Base-by-base conservation (phyloP, 2,113 vertebrate species). In the Dromiciops gliroides region DNA sequence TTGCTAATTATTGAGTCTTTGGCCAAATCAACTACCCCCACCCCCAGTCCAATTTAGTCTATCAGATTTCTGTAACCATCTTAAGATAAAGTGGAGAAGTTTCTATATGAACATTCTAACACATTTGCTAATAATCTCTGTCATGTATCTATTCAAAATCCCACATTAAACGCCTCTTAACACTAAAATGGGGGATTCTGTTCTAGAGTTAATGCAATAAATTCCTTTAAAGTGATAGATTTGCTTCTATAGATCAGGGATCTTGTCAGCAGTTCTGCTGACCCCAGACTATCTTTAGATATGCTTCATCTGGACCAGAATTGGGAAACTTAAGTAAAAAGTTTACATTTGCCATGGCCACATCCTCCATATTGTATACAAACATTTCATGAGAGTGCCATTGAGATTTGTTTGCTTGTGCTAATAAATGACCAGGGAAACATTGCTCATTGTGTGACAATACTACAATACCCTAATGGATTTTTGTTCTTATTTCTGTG, bases 61-160 rank as follows among this genome's bases (percentile, higher is more conserved):
- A 83, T 53, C 51, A 93, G 14, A 91, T 93, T 91, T 92, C n/a
- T 53, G 52, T 4, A 37, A 26, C 3, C 19, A 9, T 0, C 1
- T 0, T 89, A 89, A 49, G 12, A 11, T 90, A 37, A 93, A 94
- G 2, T 52, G 48, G 53, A 95, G 95, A 67, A 4, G 0, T 44
- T 23, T 44, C 12, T 48, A 0, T 2, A 44, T 1, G 50, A 11
- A 0, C 23, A 47, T 2, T 92, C 24, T 16, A 49, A 92, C 16
- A 48, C 0, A 1, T 51, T n/a, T 67, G 90, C 94, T 26, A 24
- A 28, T 93, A 89, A 16, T 94, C 8, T 0, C 3, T 93, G 37
- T 2, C 8, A 95, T 93, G 96, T n/a, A 95, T 48, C 5, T 50
- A 28, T 24, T 95, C 94, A 0, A 75, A 96, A 96, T 89, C 60